Percentiles rank a stretch among this genome's conserved stretches.
Evolutionary conservation across 1,140 invertebrate genomes (phyloP).

Genomic region (Panagrolaimus sp.): DNA sequence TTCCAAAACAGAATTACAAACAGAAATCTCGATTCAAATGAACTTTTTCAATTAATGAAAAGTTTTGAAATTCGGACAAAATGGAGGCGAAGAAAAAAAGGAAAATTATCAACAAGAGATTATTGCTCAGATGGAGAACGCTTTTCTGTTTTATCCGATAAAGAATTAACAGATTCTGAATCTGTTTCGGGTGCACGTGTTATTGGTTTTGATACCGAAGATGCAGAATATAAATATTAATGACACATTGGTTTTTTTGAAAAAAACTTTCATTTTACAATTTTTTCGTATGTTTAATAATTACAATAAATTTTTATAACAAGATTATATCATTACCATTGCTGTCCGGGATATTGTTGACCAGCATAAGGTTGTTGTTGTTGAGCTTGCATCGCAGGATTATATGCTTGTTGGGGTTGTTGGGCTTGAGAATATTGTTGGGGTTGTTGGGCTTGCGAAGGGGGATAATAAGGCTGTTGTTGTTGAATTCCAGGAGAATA

Average conservation of each 20-base stretch:
- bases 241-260: not conserved
- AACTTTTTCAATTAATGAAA: not conserved
- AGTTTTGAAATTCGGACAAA: conserved; percentile 2
- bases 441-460: not conserved
- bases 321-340: too few relatives aligned
- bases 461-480: too few relatives aligned
- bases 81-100: conserved; percentile 9
- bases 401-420: not conserved
- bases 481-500: not conserved
- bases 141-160: conserved; percentile 5
- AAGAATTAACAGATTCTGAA: conserved; percentile 9
- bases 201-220: not conserved
- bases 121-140: not conserved
- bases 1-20: not conserved
- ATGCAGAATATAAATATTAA: not conserved
- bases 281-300: too few relatives aligned
- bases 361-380: not conserved
- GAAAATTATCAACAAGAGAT: not conserved
- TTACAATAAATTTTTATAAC: too few relatives aligned
- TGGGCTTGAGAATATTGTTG: not conserved
- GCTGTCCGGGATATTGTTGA: not conserved
- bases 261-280: not conserved
- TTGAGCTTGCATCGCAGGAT: not conserved
- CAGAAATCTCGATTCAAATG: not conserved
- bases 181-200: conserved; percentile 4